Conservation (phyloP, 2,113 vertebrate genomes). For the Chaetura pelagica region DNA sequence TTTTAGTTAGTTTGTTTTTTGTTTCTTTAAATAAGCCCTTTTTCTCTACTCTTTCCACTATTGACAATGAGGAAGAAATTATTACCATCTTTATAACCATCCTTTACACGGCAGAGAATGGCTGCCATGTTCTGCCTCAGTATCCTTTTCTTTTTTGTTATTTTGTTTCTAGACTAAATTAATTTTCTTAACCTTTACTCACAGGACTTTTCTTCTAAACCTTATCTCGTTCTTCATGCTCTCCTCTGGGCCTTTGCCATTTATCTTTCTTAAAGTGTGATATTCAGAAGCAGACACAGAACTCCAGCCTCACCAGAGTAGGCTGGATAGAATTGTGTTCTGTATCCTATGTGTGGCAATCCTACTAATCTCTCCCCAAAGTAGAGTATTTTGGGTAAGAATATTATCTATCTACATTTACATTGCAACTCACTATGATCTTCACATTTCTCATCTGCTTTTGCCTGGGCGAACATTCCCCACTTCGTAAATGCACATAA, state of each 20-base stretch:
- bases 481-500: background rate
- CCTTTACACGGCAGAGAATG: background rate
- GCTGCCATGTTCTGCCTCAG: background rate
- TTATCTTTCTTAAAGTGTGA: constrained; percentile 12
- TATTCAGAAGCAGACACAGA: background rate
- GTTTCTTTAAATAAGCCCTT: background rate
- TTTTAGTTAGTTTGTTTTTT: background rate
- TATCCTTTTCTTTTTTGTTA: background rate
- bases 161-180: background rate
- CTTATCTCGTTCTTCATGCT: background rate
- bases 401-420: background rate
- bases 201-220: background rate
- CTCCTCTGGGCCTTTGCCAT: background rate
- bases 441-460: background rate
- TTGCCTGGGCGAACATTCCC: background rate
- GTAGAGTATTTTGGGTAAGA: background rate
- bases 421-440: background rate
- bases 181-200: constrained; percentile 17
- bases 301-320: background rate
- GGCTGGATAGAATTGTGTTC: background rate
- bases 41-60: background rate
- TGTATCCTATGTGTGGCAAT: background rate
- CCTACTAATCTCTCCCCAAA: background rate
- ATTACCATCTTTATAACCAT: background rate
- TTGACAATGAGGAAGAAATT: background rate